These are phyloP conservation scores for Apantesis nais DNA, from an alignment of 2,888 invertebrate species.

Conservation along the genomic window DNA sequence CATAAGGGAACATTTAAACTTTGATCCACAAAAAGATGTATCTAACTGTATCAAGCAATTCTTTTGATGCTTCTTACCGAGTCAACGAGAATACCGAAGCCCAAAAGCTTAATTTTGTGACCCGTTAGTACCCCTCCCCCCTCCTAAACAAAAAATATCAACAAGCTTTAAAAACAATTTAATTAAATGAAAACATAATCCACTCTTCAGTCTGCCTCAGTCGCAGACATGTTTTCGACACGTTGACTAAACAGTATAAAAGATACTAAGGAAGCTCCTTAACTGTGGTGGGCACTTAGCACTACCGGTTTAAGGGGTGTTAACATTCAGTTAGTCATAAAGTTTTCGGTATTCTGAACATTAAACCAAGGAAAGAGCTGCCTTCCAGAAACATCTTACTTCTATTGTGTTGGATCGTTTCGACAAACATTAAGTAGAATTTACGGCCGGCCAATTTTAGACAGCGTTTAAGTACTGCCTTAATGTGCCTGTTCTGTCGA, in stretches of 20 bases:
- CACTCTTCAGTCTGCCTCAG: neutral
- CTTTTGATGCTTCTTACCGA: too few species aligned
- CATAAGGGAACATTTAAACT: too few species aligned
- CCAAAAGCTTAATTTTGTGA: too few species aligned
- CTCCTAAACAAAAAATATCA: too few species aligned
- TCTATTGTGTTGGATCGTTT: constrained; percentile 65
- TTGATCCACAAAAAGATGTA: too few species aligned
- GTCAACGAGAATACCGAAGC: too few species aligned
- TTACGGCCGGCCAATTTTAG: constrained; percentile 70
- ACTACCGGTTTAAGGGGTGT: constrained; percentile 56
- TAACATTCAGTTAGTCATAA: constrained; percentile 57
- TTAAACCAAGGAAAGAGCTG: constrained; percentile 56
- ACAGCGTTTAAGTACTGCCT: constrained; percentile 67
- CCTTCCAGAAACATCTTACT: constrained; percentile 48
- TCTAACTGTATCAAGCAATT: too few species aligned
- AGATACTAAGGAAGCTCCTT: constrained; percentile 39
- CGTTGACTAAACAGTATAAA: neutral
- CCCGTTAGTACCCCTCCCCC: too few species aligned
- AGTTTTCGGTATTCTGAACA: constrained; percentile 57
- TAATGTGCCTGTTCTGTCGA: constrained; percentile 54
- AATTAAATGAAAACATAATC: neutral
- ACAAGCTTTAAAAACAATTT: too few species aligned
- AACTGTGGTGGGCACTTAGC: constrained; percentile 36
- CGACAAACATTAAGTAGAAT: constrained; percentile 68
- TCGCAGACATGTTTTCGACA: constrained; percentile 11